Conservation (phyloP, 2,113 vertebrate genomes). For the Scomber japonicus region DNA sequence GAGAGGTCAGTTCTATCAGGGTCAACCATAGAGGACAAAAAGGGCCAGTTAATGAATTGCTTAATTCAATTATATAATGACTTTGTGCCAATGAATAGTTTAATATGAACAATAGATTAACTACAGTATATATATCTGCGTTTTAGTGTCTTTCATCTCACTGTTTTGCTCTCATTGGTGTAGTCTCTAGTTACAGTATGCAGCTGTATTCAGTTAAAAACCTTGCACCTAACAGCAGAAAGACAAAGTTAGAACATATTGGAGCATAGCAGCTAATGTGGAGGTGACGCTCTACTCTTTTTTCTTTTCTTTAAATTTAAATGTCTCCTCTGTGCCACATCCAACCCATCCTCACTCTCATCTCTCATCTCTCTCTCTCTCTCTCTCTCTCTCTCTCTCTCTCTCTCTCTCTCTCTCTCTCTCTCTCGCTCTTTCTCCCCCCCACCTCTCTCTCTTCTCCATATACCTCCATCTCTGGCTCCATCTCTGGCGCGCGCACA, state of each 20-base stretch:
- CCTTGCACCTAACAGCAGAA: no score
- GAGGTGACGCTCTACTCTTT: constrained; percentile 16
- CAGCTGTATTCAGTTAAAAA: no score
- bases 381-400: no score
- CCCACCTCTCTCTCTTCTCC: constrained; percentile 8
- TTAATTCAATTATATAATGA: not conserved
- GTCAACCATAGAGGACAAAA: not conserved
- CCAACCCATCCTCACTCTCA: not conserved
- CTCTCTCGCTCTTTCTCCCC: no score
- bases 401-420: not conserved
- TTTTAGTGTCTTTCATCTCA: no score
- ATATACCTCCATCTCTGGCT: constrained; percentile 65
- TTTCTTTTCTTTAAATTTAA: not conserved
- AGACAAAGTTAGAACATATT: no score
- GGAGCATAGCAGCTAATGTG: no score
- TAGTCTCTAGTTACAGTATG: no score
- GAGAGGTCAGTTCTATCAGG: not conserved
- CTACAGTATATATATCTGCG: not conserved
- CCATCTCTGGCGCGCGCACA: constrained; percentile 72
- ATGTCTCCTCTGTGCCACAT: constrained; percentile 11
- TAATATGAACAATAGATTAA: not conserved
- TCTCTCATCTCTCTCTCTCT: not conserved
- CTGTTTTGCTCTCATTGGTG: no score
- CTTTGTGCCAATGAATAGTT: not conserved
- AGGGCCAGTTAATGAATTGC: not conserved